Evolutionary conservation across 2,888 invertebrate genomes (phyloP).

Genomic region (Drosophila prostipennis): DNA sequence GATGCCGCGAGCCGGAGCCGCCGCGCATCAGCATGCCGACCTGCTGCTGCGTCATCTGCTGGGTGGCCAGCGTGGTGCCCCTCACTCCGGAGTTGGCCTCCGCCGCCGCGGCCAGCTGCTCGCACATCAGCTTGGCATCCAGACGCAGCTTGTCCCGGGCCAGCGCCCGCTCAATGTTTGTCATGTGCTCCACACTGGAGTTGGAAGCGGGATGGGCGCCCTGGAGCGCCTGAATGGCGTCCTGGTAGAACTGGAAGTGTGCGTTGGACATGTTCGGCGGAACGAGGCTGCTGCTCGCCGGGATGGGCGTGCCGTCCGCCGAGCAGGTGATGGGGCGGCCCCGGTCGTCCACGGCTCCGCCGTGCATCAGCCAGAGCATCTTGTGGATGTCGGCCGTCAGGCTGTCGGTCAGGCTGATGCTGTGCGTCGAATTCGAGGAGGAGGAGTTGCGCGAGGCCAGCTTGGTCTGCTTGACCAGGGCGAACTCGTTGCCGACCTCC

Average conservation of each 20-base stretch:
- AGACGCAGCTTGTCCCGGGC: constrained; percentile 76
- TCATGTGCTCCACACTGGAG: constrained; percentile 71
- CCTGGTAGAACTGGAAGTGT: constrained; percentile 82
- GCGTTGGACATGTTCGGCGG: constrained; percentile 78
- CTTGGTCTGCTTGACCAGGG: constrained; percentile 84
- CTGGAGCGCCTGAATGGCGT: constrained; percentile 78
- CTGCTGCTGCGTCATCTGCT: constrained; percentile 37
- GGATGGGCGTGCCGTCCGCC: constrained; percentile 64
- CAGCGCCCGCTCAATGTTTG: constrained; percentile 76
- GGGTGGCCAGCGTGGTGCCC: constrained; percentile 3
- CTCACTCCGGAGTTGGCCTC: constrained; percentile 32
- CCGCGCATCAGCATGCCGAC: constrained; percentile 67
- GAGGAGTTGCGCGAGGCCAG: constrained; percentile 87
- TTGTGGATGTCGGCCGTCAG: constrained; percentile 83
- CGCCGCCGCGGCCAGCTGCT: constrained; percentile 61
- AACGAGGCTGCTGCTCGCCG: constrained; percentile 61
- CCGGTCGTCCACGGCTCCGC: constrained; percentile 76
- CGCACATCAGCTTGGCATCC: constrained; percentile 76
- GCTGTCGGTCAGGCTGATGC: constrained; percentile 86
- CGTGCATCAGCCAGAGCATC: constrained; percentile 84
- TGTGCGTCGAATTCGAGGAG: constrained; percentile 85
- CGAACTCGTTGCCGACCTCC: constrained; percentile 73
- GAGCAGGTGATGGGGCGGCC: constrained; percentile 71
- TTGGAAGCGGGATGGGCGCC: constrained; percentile 59
- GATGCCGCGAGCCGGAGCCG: constrained; percentile 52